Evolutionary conservation across 2,888 invertebrate genomes (phyloP), one percentile per base, ranked within the genome.

Genomic region (Chymomyza procnemis): DNA sequence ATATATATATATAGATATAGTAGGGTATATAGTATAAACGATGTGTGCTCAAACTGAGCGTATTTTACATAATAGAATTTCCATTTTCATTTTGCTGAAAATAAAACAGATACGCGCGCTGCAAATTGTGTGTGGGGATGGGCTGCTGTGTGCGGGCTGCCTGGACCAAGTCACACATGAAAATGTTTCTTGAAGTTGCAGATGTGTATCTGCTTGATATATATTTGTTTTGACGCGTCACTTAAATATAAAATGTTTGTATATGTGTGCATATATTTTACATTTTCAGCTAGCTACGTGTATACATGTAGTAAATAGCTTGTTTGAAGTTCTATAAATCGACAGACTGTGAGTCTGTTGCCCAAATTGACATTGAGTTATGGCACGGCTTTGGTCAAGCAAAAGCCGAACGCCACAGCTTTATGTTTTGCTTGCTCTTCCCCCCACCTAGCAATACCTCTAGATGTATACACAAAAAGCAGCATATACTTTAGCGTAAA

Each of bases 331-430:
- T 50, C 50, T 50, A n/a, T 50, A 18, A 50, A 19, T 19, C 16
- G 50, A 19, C 50, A 50, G 50, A 41, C 6, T 48, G 56, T 80
- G 73, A 56, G 67, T 76, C 67, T 73, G 61, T 67, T 67, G 52
- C 73, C 63, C 66, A 64, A 74, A 70, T 64, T 82, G 82, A 80
- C 82, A 83, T 77, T 83, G 82, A 83, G 85, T 83, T 83, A 83
- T 85, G 78, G 80, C 80, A n/a, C n/a, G 71, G 71, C 59, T 70
- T 55, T 67, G 75, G 75, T 67, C 75, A 75, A 54, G 76, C 55
- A 69, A 34, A 47, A 61, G 59, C 65, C 21, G n/a, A n/a, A n/a
- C n/a, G 16, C 18, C 22, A 14, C 30, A 57, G 16, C 14, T 52
- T 52, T 54, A 16, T n/a, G 22, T 6, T 12, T 54, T 54, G 18